Evolutionary conservation across 2,888 invertebrate species (phyloP), one percentile per base, ranked within the genome.

Genomic region (Zygothrica quintamaculata): DNA sequence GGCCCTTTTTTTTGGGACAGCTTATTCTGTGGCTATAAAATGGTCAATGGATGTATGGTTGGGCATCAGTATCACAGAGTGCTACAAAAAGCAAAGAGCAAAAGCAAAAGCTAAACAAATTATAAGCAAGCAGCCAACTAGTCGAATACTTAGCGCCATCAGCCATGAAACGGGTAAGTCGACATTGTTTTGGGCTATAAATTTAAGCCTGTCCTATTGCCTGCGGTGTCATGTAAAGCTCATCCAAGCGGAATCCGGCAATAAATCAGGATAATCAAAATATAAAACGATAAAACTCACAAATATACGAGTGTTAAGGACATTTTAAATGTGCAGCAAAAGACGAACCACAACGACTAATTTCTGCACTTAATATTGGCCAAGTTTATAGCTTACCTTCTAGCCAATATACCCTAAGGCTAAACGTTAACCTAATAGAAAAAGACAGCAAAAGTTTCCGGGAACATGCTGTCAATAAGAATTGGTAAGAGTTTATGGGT

Each of bases 151-250:
- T 61, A 69, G 78, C 74, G 74, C 67, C 72, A 73, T 53, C 57
- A 77, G 62, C 65, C 76, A 80, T 80, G 80, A 82, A 77, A 77
- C 82, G 80, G 80, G 80, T 80, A 74, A 79, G 82, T 67, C 50
- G 22, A 13, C 40, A 50, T 48, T 29, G 13, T 50, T 22, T 12
- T 48, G 58, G n/a, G 50, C 58, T 61, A 79, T 81, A 77, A 80
- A 79, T 76, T 71, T 59, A 16, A 15, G 40, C 37, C 31, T 9
- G 43, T 37, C 46, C 61, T 26, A 67, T 52, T 39, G 52, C 59
- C 58, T 40, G 34, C 43, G 60, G 60, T 62, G 58, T 51, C 61
- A 65, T 66, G 69, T 65, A 34, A 72, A 72, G 46, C 69, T 53
- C 52, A 64, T 60, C 44, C 29, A 39, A 58, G 39, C 57, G 55